These are phyloP conservation scores for Rhimphoctona megacephalus DNA, from an alignment of 2,888 invertebrate genomes.

Conservation along the genomic window DNA sequence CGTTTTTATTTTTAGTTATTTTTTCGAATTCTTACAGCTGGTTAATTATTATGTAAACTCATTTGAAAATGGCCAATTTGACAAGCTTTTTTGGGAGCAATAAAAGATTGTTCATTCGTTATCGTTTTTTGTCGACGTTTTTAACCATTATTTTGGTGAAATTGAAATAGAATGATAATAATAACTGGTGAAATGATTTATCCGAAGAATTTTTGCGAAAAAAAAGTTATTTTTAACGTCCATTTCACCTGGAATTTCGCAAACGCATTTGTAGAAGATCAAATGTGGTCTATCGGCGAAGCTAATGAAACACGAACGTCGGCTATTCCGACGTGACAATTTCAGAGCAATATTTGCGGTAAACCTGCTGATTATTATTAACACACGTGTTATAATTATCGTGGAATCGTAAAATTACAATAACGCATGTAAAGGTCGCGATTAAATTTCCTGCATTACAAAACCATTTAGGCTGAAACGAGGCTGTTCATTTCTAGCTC, in stretches of 20 bases:
- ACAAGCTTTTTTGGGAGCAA: too few species aligned
- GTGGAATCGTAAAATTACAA: not conserved
- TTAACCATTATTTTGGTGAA: not conserved
- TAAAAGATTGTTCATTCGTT: too few species aligned
- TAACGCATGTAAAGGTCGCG: not conserved
- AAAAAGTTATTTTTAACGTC: not conserved
- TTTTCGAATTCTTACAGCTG: too few species aligned
- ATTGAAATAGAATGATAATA: not conserved
- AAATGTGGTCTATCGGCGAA: slow-evolving; percentile 27
- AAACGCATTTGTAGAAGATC: slow-evolving; percentile 42
- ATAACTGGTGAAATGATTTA: not conserved
- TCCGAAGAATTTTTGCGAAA: not conserved
- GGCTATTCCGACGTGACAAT: slow-evolving; percentile 37
- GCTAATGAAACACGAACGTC: slow-evolving; percentile 46
- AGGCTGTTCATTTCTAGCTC: not conserved
- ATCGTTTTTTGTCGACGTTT: too few species aligned
- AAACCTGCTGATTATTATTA: slow-evolving; percentile 12
- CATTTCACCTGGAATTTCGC: not conserved
- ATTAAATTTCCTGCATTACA: not conserved
- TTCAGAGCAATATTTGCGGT: slow-evolving; percentile 48
- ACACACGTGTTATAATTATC: slow-evolving; percentile 27
- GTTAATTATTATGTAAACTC: too few species aligned
- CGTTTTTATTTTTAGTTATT: too few species aligned
- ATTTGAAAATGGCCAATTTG: too few species aligned
- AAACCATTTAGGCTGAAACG: not conserved